phyloP scores from a whole-genome alignment of 2,797 vertebrate species.

The Phoxinus dragarum region DNA sequence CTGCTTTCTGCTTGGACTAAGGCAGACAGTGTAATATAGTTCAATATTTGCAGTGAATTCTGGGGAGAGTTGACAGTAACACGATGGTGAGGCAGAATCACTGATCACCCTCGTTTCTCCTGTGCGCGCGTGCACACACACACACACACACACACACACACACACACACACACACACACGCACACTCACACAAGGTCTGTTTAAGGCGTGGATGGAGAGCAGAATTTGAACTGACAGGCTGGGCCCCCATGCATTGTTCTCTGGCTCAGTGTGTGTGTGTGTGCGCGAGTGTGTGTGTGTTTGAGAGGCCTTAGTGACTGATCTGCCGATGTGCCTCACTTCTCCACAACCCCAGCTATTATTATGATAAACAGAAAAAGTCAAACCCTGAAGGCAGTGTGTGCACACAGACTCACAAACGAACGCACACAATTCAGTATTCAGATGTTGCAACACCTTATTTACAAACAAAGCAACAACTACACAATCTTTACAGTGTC shows the following conservation, averaged over 20 bases:
- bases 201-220: slow-evolving; percentile 63
- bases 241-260: slow-evolving; percentile 61
- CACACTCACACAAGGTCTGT: slow-evolving; percentile 39
- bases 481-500: neutral
- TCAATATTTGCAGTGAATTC: slow-evolving; percentile 63
- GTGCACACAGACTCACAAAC: slow-evolving; percentile 54
- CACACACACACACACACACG: slow-evolving; percentile 44
- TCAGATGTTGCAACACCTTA: slow-evolving; percentile 28
- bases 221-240: slow-evolving; percentile 56
- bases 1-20: slow-evolving; percentile 26
- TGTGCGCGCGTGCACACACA: slow-evolving; percentile 33
- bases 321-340: slow-evolving; percentile 47
- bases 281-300: slow-evolving; percentile 19
- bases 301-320: slow-evolving; percentile 40
- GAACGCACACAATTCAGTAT: slow-evolving; percentile 38
- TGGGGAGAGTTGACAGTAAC: slow-evolving; percentile 57
- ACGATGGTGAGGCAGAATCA: slow-evolving; percentile 49
- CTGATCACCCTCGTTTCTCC: slow-evolving; percentile 39
- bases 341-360: slow-evolving; percentile 59
- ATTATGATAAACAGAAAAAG: slow-evolving; percentile 64
- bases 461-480: slow-evolving; percentile 13
- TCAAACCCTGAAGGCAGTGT: slow-evolving; percentile 39
- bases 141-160: slow-evolving; percentile 41
- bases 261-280: slow-evolving; percentile 26
- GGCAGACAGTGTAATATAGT: slow-evolving; percentile 41